Percentiles rank a stretch among this genome's conserved stretches.
Conservation (phyloP, 1,140 invertebrate species). For the Cotesia glomerata region DNA sequence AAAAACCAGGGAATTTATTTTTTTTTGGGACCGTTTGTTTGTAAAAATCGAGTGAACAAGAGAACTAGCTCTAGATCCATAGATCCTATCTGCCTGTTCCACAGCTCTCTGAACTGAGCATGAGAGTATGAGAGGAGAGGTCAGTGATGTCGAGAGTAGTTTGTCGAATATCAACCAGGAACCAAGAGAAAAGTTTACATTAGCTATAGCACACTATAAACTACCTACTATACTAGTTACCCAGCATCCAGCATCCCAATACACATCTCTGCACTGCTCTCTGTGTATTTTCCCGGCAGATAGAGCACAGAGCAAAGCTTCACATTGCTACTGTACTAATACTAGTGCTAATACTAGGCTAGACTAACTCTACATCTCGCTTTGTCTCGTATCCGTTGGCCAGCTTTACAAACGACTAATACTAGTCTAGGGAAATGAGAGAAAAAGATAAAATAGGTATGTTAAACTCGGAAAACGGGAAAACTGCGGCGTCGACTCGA, state of each 20-base stretch:
- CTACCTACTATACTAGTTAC: neutral
- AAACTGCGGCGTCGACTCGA: neutral
- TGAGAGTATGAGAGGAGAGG: neutral
- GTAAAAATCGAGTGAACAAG: neutral
- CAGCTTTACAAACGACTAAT: constrained; percentile 16
- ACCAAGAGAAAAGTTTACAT: constrained; percentile 7
- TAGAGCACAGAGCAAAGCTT: neutral
- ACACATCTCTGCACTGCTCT: neutral
- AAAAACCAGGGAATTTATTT: no score
- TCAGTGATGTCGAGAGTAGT: neutral
- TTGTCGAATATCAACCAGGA: neutral
- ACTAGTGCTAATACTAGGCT: no score
- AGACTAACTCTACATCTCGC: neutral
- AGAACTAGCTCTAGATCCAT: neutral
- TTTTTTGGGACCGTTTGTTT: no score
- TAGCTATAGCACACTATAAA: neutral
- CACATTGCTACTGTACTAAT: constrained; percentile 10
- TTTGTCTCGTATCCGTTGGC: neutral
- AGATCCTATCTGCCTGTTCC: no score
- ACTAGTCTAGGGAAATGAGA: neutral
- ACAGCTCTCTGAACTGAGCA: neutral
- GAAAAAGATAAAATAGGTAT: neutral
- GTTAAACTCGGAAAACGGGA: neutral
- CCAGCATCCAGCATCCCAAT: neutral
- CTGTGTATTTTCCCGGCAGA: neutral